A percentile compares a stretch with the other conserved stretches of the same genome.
Conservation (phyloP, 2,113 vertebrate species). For the Salvator merianae region DNA sequence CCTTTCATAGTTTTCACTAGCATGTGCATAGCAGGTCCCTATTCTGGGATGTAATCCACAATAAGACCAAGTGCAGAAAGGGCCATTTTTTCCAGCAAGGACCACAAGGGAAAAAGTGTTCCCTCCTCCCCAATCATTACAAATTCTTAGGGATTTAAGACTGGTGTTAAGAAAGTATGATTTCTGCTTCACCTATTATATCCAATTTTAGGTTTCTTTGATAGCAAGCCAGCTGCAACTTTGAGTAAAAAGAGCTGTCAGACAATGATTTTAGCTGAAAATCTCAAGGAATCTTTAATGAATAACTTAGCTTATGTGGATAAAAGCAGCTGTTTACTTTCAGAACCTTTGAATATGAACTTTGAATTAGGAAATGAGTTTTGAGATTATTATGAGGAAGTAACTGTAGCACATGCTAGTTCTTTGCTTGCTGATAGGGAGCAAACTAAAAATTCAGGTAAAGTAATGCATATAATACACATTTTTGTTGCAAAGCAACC, state of each 20-base stretch:
- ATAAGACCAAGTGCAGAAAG: too few species aligned
- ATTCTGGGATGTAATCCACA: too few species aligned
- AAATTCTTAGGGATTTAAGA: neutral
- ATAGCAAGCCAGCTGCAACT: slow-evolving; percentile 55
- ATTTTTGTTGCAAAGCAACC: slow-evolving; percentile 4
- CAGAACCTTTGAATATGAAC: slow-evolving; percentile 73
- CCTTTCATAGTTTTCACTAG: too few species aligned
- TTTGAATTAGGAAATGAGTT: slow-evolving; percentile 87
- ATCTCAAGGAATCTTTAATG: slow-evolving; percentile 35
- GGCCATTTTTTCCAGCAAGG: too few species aligned
- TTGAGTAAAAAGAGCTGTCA: slow-evolving; percentile 46
- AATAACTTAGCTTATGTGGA: slow-evolving; percentile 51
- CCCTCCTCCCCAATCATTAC: neutral
- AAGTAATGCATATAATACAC: slow-evolving; percentile 39
- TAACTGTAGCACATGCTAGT: slow-evolving; percentile 76
- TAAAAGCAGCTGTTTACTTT: slow-evolving; percentile 58
- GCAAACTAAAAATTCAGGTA: slow-evolving; percentile 67
- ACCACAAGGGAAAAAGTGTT: too few species aligned
- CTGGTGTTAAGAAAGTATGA: neutral
- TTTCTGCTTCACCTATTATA: slow-evolving; percentile 28
- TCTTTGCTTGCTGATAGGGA: slow-evolving; percentile 55
- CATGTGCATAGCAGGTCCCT: too few species aligned
- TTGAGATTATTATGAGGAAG: slow-evolving; percentile 89
- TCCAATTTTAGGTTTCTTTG: slow-evolving; percentile 61
- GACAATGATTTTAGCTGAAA: slow-evolving; percentile 44